A percentile compares a stretch with the other conserved stretches of the same genome.
Evolutionary conservation across 2,797 vertebrate genomes (phyloP).

Genomic region (Fringilla coelebs): DNA sequence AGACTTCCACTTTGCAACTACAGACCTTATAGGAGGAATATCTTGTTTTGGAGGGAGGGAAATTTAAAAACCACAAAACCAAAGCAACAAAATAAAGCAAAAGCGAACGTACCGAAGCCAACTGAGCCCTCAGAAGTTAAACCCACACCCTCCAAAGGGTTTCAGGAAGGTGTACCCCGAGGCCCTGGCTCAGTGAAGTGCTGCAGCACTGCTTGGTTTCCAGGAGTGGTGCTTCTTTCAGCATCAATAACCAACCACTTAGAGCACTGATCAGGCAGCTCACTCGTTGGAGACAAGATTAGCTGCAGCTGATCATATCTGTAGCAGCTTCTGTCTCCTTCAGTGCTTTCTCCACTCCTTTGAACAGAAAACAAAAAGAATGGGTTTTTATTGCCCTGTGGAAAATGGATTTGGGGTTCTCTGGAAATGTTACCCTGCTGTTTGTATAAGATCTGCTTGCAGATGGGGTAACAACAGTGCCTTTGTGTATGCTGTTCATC

Average conservation of each 20-base stretch:
- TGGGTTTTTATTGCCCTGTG: neutral
- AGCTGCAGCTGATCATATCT: neutral
- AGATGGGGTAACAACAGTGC: neutral
- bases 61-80: neutral
- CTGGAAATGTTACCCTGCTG: neutral
- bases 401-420: neutral
- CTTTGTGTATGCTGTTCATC: neutral
- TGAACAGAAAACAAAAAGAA: neutral
- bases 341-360: neutral
- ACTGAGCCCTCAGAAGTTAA: neutral
- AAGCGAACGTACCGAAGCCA: neutral
- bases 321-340: neutral
- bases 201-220: neutral
- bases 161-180: neutral
- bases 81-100: neutral
- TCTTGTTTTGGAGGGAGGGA: neutral
- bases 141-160: neutral
- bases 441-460: neutral
- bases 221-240: neutral
- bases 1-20: neutral
- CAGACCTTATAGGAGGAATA: neutral
- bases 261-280: neutral
- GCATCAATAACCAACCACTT: neutral
- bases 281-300: neutral
- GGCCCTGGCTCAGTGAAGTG: neutral